A percentile compares a stretch with the other conserved stretches of the same genome.
Evolutionary conservation across 1,140 invertebrate genomes (phyloP).

Genomic region (Glossosoma conforme): DNA sequence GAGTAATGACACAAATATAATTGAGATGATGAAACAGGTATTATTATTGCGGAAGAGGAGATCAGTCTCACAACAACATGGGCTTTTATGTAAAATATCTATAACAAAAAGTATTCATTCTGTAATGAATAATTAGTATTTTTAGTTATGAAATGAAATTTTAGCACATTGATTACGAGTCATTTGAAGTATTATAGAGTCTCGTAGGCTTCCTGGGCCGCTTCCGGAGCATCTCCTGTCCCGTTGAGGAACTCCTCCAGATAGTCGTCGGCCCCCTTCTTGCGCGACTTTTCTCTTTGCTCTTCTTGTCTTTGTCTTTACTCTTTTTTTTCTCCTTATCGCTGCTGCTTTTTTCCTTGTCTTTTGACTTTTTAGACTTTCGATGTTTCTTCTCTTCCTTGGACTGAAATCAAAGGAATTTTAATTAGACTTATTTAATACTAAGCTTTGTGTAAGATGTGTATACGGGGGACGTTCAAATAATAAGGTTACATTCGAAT

Average conservation of each 20-base stretch:
- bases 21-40: no score
- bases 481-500: not conserved
- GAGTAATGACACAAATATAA: no score
- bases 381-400: slow-evolving; percentile 44
- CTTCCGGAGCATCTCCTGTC: not conserved
- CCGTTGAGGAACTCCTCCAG: slow-evolving; percentile 26
- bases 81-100: no score
- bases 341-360: slow-evolving; percentile 37
- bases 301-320: slow-evolving; percentile 38
- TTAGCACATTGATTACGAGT: not conserved
- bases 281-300: slow-evolving; percentile 46
- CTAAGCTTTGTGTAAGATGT: not conserved
- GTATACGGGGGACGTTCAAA: not conserved
- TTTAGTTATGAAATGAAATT: not conserved
- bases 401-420: slow-evolving; percentile 10
- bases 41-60: no score
- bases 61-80: no score
- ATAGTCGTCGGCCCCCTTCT: slow-evolving; percentile 35
- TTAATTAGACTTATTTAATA: not conserved
- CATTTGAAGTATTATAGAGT: slow-evolving; percentile 31
- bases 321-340: slow-evolving; percentile 19
- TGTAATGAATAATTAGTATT: slow-evolving; percentile 1
- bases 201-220: slow-evolving; percentile 38
- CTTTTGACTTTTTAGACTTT: slow-evolving; percentile 47
- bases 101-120: no score